Evolutionary conservation across 2,797 vertebrate species (phyloP), one percentile per base, ranked within the genome.

Genomic region (Sebastes steindachneri): DNA sequence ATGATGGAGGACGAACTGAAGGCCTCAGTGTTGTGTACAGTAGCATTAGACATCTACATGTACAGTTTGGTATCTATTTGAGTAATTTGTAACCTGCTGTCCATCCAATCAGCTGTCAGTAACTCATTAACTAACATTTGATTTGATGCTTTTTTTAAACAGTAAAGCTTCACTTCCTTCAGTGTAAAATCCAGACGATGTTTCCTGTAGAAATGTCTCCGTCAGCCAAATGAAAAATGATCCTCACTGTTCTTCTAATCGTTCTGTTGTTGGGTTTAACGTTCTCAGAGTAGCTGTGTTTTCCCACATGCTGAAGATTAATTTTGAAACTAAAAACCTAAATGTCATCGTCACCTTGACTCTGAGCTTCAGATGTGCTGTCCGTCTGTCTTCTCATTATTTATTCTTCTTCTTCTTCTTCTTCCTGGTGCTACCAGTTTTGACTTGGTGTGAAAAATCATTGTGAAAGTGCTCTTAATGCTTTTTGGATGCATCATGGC

Each of bases 381-480:
- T 41, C 37, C 14, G 31, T 68, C 23, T 55, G 53, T 65, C 28
- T 57, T 28, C 1, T 41, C 33, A 12, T 86, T 82, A 87, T 94
- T 93, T 91, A 86, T 91, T 93, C 86, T 91, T 93, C 86, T 80
- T 88, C 85, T 33, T 88, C 85, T 28, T 6, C 28, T 23, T 54
- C 45, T 26, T 88, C 84, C 87, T 92, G 93, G 93, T 95, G 94
- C 93, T 94, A 90, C 45, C 73, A 85, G 77, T 87, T 82, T 74
- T 76, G 78, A 83, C 63, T 72, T 14, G 26, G 68, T 89, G 75
- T 87, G 62, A 58, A 55, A 69, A 53, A 57, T 73, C 35, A 51
- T 81, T 86, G 92, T 94, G 88, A 78, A 95, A 95, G 94, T 95
- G 86, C 89, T 91, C 89, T 90, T 88, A 91, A 92, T 89, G 73